Evolutionary conservation across 2,113 vertebrate species (phyloP), one percentile per base, ranked within the genome.

Genomic region (Nycticorax nycticorax): DNA sequence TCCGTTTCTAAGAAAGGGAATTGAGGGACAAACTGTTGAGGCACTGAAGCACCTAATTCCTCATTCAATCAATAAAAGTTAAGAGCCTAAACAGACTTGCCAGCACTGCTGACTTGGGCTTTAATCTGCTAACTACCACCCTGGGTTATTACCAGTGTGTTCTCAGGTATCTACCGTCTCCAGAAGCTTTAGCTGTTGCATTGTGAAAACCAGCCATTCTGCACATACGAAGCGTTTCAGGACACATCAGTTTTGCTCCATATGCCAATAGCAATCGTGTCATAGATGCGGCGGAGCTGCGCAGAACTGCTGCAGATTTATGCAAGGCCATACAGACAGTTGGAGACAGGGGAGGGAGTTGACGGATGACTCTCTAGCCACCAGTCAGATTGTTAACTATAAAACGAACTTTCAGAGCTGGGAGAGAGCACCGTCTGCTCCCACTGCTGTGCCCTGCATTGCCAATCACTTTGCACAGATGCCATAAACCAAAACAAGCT

Each of bases 41-140:
- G 60, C 69, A 91, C 64, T 71, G 76, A 94, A 93, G 57, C 81
- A 83, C 66, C 76, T 94, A 94, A 95, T 91, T 91, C 77, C n/a
- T 81, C 84, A 81, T 35, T 64, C 69, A 79, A 76, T 94, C 93
- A 93, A 94, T 94, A 73, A 10, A 93, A 87, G 64, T 84, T 71
- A 96, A 94, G 84, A 76, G 69, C 73, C 64, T 88, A 50, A 95
- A 83, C 50, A 82, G 87, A 72, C 30, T 66, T 96, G 67, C 32
- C 75, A 80, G 76, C 68, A 39, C 76, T 89, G 35, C 73, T 92
- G 91, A 87, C 60, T 93, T 73, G 11, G 47, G 47, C 33, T 95
- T 91, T 94, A 94, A 95, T 92, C 89, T 81, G 52, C 52, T 91
- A 91, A 86, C 76, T 78, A 81, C 67, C 43, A 84, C 41, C 18